phyloP scores from a whole-genome alignment of 2,797 vertebrate species.

The Pangasius mekongensis region DNA sequence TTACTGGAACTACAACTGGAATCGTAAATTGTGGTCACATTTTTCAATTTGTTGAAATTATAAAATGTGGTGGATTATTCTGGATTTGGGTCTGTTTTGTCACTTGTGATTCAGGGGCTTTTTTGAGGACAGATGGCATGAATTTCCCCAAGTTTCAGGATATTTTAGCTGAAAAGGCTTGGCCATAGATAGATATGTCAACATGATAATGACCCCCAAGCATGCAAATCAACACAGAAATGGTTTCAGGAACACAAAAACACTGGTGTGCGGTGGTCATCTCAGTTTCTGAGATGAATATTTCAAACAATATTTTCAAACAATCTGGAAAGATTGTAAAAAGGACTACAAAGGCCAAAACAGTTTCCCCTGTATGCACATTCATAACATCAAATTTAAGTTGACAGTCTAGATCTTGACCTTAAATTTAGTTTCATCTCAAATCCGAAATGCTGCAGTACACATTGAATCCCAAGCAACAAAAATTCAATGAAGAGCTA shows the following conservation, averaged over 20 bases:
- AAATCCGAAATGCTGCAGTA: not conserved
- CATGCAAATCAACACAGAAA: not conserved
- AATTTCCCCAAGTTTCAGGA: not conserved
- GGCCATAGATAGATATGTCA: not conserved
- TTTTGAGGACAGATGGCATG: not conserved
- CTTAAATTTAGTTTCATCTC: not conserved
- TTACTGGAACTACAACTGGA: not conserved
- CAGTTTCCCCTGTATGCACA: not conserved
- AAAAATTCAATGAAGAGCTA: not conserved
- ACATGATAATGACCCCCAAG: not conserved
- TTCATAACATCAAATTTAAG: not conserved
- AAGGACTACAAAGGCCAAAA: not conserved
- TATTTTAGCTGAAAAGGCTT: not conserved
- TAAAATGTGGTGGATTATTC: not conserved
- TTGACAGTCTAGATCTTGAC: not conserved
- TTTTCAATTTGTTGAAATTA: not conserved
- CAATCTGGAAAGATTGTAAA: not conserved
- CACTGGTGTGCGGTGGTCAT: not conserved
- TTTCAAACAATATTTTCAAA: not conserved
- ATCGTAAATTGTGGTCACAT: not conserved
- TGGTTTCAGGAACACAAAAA: not conserved
- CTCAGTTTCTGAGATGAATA: not conserved
- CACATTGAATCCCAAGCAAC: not conserved
- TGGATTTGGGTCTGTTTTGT: not conserved
- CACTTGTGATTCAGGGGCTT: not conserved